A percentile compares a stretch with the other conserved stretches of the same genome.
Evolutionary conservation across 37 sponge, comb jelly and placozoan species (phyloP).

Genomic region (Crambe crambe): DNA sequence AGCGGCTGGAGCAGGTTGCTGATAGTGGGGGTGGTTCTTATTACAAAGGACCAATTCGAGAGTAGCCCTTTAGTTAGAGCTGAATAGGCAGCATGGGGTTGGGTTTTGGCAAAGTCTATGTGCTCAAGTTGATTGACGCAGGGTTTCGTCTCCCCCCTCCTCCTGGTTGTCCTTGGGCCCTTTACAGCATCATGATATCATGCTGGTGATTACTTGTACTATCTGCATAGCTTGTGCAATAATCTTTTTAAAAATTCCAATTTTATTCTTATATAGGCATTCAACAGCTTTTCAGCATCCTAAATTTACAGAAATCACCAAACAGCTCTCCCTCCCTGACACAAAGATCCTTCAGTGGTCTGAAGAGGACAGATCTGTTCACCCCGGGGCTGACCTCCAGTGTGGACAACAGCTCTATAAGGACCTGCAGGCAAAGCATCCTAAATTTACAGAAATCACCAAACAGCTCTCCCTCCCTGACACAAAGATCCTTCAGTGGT

Average conservation of each 20-base stretch:
- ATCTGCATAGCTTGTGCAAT: not conserved
- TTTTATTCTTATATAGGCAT: constrained; percentile 9
- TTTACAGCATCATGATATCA: constrained; percentile 21
- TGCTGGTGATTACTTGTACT: constrained; percentile 17
- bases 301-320: constrained; percentile 2
- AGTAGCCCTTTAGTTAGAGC: no score
- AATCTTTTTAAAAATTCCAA: not conserved
- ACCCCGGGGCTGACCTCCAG: constrained; percentile 20
- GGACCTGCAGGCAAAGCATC: constrained; percentile 15
- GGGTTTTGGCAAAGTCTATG: no score
- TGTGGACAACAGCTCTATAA: constrained; percentile 10
- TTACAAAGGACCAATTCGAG: no score
- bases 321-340: constrained; percentile 29
- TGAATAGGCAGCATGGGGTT: no score
- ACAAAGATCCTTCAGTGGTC: constrained; percentile 30
- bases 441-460: constrained; percentile 3
- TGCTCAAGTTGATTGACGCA: constrained; percentile 1
- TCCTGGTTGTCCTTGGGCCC: constrained; percentile 23
- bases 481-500: constrained; percentile 30
- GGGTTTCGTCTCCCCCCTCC: constrained; percentile 37
- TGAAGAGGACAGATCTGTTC: constrained; percentile 20
- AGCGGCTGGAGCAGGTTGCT: no score
- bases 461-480: constrained; percentile 29
- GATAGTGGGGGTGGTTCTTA: no score
- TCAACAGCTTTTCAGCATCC: not conserved